A percentile compares a stretch with the other conserved stretches of the same genome.
Conservation (phyloP, 2,797 vertebrate species). For the Anguilla marmorata region DNA sequence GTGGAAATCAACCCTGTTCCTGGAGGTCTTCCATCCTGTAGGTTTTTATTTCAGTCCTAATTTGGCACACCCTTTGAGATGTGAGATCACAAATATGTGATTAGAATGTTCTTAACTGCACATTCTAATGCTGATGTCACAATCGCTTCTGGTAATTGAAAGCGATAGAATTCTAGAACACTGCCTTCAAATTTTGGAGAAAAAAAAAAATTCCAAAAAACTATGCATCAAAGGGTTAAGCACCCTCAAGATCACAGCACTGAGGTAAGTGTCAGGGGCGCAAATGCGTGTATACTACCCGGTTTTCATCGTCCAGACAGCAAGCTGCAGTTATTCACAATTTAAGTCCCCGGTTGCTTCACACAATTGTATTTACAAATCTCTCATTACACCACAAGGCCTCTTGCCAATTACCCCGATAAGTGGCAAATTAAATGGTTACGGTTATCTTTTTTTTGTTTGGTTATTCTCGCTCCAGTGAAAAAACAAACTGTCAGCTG, state of each 20-base stretch:
- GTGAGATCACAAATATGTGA: no score
- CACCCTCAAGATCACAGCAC: neutral
- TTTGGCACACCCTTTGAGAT: neutral
- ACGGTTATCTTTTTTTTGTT: neutral
- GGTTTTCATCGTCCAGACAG: neutral
- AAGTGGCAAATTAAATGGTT: conserved; percentile 17
- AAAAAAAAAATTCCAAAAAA: no score
- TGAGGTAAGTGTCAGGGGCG: neutral
- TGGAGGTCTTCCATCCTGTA: no score
- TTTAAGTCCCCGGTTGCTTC: neutral
- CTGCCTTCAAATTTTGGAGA: no score
- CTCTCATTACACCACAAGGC: conserved; percentile 9
- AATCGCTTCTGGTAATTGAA: no score
- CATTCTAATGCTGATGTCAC: no score
- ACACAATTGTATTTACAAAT: conserved; percentile 17
- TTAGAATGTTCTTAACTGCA: neutral
- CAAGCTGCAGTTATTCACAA: neutral
- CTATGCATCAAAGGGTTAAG: neutral
- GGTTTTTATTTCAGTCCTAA: no score
- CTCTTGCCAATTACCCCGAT: neutral
- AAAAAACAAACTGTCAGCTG: conserved; percentile 7
- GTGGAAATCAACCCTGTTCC: no score
- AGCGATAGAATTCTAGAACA: neutral
- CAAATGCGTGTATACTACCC: neutral
- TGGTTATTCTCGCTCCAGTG: neutral